Evolutionary conservation across 2,888 invertebrate genomes (phyloP), one percentile per base, ranked within the genome.

Genomic region (Argyra leucocephala): DNA sequence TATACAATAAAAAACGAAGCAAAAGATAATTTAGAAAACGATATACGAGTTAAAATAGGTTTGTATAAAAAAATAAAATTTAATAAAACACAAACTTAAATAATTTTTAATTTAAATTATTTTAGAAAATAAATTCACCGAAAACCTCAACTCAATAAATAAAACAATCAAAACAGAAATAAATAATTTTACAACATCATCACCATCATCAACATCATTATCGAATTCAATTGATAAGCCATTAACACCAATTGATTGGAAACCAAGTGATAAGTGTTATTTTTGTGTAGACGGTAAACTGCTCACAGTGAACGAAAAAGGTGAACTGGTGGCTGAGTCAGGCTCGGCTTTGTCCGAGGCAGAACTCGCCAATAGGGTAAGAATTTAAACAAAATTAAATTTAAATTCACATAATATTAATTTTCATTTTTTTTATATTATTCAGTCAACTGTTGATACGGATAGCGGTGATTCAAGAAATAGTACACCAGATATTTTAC

Each of bases 261-360:
- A 87, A 79, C 91, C 91, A 73, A 84, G 88, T 78, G 88, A 88
- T 79, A 90, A 90, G 84, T 91, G 91, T 81, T 87, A 89, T 84
- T 90, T 91, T 81, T 91, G 91, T 81, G 87, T 86, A 78, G 85
- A 86, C 84, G 87, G 86, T 81, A 87, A 87, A 81, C 83, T 87
- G 81, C 83, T 80, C 75, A 80, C 78, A 74, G 80, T 80, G 73
- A 80, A 79, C 78, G 76, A 78, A 70, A 75, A 76, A 71, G 80
- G 80, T 68, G 79, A 80, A 73, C 71, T 80, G 72, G 80, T 80
- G 75, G 78, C 79, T 72, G 80, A 80, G 76, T 75, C 78, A 69
- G 75, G 74, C 74, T 74, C 76, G 74, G 73, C 75, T 61, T 71
- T 71, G 72, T 72, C 75, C 73, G 75, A 76, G 73, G 71, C 74